These are phyloP conservation scores for Eustalomyia histrio DNA, from an alignment of 2,888 invertebrate genomes.

Conservation along the genomic window DNA sequence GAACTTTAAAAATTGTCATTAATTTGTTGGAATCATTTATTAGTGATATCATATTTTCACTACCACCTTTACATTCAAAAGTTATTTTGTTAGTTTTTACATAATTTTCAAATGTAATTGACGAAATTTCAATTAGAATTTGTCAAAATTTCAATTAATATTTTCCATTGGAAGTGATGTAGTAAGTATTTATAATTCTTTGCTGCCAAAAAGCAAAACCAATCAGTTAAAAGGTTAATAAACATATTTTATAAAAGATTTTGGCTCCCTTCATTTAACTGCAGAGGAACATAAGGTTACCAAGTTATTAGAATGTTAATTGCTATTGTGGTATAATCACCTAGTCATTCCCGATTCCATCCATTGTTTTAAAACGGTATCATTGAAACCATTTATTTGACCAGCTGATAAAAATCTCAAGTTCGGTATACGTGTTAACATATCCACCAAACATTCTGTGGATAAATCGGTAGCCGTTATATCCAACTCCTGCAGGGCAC, in stretches of 20 bases:
- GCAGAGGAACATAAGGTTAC: background rate
- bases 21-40: constrained; percentile 1
- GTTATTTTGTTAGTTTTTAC: too few relatives aligned
- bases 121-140: too few relatives aligned
- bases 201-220: too few relatives aligned
- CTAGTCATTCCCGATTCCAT: constrained; percentile 90
- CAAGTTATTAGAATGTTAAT: background rate
- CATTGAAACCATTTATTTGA: constrained; percentile 98
- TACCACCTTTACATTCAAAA: background rate
- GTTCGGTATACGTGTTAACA: constrained; percentile 92
- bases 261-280: background rate
- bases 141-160: too few relatives aligned
- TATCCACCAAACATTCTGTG: constrained; percentile 94
- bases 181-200: too few relatives aligned
- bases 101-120: too few relatives aligned
- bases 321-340: constrained; percentile 71
- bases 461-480: constrained; percentile 98
- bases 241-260: background rate
- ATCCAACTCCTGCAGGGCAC: constrained; percentile 95
- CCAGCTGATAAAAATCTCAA: constrained; percentile 96
- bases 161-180: too few relatives aligned
- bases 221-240: background rate
- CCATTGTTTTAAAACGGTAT: constrained; percentile 95
- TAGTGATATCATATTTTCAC: background rate
- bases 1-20: background rate